Conservation (phyloP, 2,888 invertebrate genomes). For the Portevinia maculata region DNA sequence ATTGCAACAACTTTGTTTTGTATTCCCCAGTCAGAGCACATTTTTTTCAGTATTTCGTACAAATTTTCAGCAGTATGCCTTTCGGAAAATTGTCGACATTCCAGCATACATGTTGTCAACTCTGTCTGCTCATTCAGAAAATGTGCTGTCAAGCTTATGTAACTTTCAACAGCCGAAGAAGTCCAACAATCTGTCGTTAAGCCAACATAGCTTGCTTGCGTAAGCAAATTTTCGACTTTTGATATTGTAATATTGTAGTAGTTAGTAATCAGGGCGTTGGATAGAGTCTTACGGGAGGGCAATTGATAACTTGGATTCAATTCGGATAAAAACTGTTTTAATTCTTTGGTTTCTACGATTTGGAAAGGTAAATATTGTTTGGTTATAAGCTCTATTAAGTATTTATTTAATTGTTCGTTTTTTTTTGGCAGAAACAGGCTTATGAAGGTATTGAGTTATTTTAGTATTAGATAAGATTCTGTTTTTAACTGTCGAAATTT, state of each 20-base stretch:
- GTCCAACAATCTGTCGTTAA: constrained; percentile 17
- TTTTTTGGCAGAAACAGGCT: constrained; percentile 3
- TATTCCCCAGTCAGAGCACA: constrained; percentile 19
- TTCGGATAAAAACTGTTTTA: constrained; percentile 19
- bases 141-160: constrained; percentile 21
- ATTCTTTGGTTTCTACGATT: constrained; percentile 19
- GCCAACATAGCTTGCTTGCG: neutral
- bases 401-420: neutral
- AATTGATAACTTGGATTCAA: constrained; percentile 18
- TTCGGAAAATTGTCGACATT: neutral
- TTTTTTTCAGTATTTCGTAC: neutral
- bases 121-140: constrained; percentile 16
- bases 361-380: constrained; percentile 14
- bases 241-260: neutral
- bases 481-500: too few species aligned
- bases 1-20: constrained; percentile 17
- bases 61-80: constrained; percentile 15
- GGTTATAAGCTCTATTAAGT: constrained; percentile 1
- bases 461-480: too few species aligned
- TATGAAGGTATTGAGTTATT: constrained; percentile 3
- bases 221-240: neutral
- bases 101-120: constrained; percentile 4
- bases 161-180: neutral
- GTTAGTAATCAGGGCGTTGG: constrained; percentile 4
- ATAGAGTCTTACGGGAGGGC: neutral